These are phyloP conservation scores for Lasioglossum marginatum DNA, from an alignment of 2,888 invertebrate species.

Conservation along the genomic window DNA sequence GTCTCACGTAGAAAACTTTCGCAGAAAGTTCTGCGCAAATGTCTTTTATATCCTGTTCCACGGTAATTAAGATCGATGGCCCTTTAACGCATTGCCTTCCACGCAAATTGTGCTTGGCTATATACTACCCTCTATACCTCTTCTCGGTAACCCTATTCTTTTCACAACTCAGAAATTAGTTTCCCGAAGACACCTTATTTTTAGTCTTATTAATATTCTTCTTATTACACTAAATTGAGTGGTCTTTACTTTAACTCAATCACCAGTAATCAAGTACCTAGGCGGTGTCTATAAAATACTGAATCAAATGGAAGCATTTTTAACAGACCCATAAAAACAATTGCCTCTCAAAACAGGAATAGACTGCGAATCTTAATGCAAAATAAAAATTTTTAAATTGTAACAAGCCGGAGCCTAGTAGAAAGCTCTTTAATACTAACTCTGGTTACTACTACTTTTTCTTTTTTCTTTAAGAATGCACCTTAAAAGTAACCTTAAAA, in stretches of 20 bases:
- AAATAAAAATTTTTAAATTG: neutral
- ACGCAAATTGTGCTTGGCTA: neutral
- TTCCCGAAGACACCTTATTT: neutral
- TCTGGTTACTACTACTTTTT: too few species aligned
- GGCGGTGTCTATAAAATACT: neutral
- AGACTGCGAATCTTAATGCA: too few species aligned
- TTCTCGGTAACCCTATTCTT: neutral
- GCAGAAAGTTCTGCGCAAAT: neutral
- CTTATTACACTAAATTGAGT: too few species aligned
- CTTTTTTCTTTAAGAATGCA: too few species aligned
- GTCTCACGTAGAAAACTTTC: constrained; percentile 9
- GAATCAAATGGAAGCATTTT: neutral
- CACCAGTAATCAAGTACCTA: neutral
- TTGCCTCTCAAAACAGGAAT: neutral
- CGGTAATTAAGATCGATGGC: constrained; percentile 1
- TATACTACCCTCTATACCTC: neutral
- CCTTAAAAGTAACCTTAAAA: too few species aligned
- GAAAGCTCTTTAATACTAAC: too few species aligned
- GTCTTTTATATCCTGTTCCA: constrained; percentile 11
- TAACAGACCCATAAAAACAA: neutral
- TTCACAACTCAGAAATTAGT: neutral
- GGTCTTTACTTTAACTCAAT: too few species aligned
- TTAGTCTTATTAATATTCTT: too few species aligned
- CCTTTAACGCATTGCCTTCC: neutral
- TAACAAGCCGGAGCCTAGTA: too few species aligned